A percentile compares a stretch with the other conserved stretches of the same genome.
These are phyloP conservation scores for Hyppa rectilinea DNA, from an alignment of 2,888 invertebrate genomes.

Conservation along the genomic window DNA sequence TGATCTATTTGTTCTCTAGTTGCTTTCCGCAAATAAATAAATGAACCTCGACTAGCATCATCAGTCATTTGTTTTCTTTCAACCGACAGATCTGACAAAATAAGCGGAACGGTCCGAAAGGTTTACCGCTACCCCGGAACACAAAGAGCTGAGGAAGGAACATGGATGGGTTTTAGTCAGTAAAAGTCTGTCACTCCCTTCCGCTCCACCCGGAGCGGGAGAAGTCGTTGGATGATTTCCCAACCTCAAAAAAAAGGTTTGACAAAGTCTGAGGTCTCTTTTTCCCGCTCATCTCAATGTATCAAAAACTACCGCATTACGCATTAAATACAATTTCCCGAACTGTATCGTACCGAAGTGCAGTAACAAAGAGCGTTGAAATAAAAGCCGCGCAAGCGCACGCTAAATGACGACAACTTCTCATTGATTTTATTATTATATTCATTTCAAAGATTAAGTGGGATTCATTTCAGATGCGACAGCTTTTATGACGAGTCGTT, in stretches of 20 bases:
- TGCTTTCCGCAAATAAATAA: too few species aligned
- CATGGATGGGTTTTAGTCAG: too few species aligned
- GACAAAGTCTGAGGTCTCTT: not conserved
- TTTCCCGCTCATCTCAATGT: not conserved
- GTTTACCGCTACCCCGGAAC: too few species aligned
- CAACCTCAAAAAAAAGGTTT: too few species aligned
- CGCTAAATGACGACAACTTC: conserved; percentile 61
- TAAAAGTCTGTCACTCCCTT: too few species aligned
- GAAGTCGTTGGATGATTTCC: too few species aligned
- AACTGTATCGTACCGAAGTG: conserved; percentile 44
- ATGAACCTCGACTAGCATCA: not conserved
- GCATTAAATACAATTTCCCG: not conserved
- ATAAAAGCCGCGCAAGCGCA: conserved; percentile 58
- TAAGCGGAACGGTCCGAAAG: too few species aligned
- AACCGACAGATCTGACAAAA: not conserved
- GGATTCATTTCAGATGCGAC: conserved; percentile 51
- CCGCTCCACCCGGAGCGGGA: too few species aligned
- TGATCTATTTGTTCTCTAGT: too few species aligned
- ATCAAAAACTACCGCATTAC: conserved; percentile 12
- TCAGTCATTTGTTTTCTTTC: not conserved
- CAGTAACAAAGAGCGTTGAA: conserved; percentile 47
- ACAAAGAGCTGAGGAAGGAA: too few species aligned
- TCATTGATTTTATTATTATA: conserved; percentile 68
- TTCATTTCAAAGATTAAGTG: conserved; percentile 63
- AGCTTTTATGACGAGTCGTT: conserved; percentile 10